phyloP scores from a whole-genome alignment of 1,140 invertebrate genomes.

The Helicoverpa armigera region DNA sequence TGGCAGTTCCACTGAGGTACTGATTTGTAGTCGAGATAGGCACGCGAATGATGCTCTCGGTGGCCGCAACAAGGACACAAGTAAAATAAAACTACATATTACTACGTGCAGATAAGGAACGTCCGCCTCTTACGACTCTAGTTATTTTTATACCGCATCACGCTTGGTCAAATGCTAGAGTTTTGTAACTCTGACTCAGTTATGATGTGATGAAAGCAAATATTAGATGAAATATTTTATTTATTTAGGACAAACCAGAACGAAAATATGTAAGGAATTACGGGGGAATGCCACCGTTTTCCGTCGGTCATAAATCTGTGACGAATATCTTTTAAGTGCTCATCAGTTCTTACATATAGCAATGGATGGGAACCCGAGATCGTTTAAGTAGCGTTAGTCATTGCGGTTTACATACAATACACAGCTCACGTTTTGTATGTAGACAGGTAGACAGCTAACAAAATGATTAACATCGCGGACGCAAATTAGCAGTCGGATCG shows the following conservation, averaged over 20 bases:
- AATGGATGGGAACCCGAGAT: background rate
- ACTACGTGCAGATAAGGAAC: constrained; percentile 58
- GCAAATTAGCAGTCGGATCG: constrained; percentile 28
- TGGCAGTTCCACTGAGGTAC: constrained; percentile 62
- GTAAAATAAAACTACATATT: constrained; percentile 69
- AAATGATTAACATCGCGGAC: constrained; percentile 38
- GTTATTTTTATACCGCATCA: constrained; percentile 56
- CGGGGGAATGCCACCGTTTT: constrained; percentile 27
- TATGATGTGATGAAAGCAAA: constrained; percentile 36
- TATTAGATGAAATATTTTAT: constrained; percentile 44
- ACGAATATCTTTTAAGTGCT: constrained; percentile 6
- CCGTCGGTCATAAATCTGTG: constrained; percentile 18
- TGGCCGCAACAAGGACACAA: constrained; percentile 65
- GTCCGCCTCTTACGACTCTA: constrained; percentile 53
- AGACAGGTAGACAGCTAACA: constrained; percentile 11
- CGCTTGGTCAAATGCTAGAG: background rate
- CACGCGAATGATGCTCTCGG: constrained; percentile 70
- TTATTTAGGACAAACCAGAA: constrained; percentile 34
- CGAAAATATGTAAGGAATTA: constrained; percentile 35
- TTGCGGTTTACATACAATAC: background rate
- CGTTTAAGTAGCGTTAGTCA: constrained; percentile 11
- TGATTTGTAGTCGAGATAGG: constrained; percentile 72
- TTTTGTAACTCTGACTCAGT: constrained; percentile 28
- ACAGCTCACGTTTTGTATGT: constrained; percentile 13
- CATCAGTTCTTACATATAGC: background rate